Evolutionary conservation across 2,797 vertebrate genomes (phyloP), one percentile per base, ranked within the genome.

Genomic region (Parambassis ranga): DNA sequence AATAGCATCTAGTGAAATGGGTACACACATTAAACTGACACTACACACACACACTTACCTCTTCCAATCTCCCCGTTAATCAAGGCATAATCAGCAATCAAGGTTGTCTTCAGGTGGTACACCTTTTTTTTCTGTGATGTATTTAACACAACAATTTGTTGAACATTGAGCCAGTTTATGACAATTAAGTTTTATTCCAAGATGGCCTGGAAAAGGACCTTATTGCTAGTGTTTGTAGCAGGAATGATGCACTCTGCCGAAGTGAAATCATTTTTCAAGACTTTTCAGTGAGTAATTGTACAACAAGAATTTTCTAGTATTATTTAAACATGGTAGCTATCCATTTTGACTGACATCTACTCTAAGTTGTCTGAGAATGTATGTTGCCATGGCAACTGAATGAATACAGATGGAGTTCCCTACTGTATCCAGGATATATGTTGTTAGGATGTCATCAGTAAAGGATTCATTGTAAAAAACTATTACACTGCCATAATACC

Each of bases 21-120:
- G 27, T 49, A 37, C 62, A 63, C 53, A 68, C 24, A 4, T n/a
- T 68, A 41, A 61, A 30, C 38, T 41, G 68, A 60, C 73, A 70
- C 51, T 20, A 53, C 43, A 62, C 33, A 50, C 35, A 26, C 19
- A 18, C 15, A 36, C 35, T 37, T 51, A 57, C 65, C 32, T 43
- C 39, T 49, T 63, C 23, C 56, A 68, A 49, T 56, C 56, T 71
- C 35, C 50, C 30, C 24, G 39, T 68, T 79, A 82, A 82, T 85
- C 79, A 84, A 83, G 57, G 15, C 49, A 39, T 83, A 86, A 89
- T 89, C 85, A 88, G 78, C 73, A 82, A 87, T 90, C 85, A 87
- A 77, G 79, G 70, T 55, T 55, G 27, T 68, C 73, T 75, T 81
- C 70, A 80, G 71, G 72, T 81, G 58, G 55, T 72, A 37, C 36